Evolutionary conservation across 30 jellyfish, hydroid and myxozoan genomes (phyloP).

Genomic region (Phacellophora camtschatica): DNA sequence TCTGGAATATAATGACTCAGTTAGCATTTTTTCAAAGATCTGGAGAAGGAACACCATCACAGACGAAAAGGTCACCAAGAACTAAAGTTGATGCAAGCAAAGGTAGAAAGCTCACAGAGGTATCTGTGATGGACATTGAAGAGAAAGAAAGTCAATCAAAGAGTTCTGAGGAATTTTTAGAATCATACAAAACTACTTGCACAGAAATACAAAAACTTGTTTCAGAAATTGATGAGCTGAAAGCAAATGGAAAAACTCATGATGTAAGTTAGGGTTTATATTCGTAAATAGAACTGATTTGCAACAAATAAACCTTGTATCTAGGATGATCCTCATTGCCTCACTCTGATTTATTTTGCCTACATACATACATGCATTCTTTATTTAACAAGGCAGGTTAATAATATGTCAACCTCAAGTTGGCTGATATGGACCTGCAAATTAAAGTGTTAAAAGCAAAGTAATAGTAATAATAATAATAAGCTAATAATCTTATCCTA

Average conservation of each 20-base stretch:
- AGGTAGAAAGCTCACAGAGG: not conserved
- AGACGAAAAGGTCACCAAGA: not conserved
- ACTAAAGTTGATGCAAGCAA: not conserved
- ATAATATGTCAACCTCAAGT: not conserved
- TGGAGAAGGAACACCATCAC: not conserved
- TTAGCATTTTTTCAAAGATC: not conserved
- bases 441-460: no score
- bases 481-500: not conserved
- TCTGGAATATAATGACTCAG: no score
- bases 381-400: no score
- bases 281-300: no score
- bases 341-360: no score
- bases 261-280: slow-evolving; percentile 19
- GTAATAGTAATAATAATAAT: no score
- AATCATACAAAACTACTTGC: slow-evolving; percentile 37
- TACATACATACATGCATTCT: no score
- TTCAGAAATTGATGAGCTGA: slow-evolving; percentile 51
- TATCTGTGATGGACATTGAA: slow-evolving; percentile 61
- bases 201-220: slow-evolving; percentile 43
- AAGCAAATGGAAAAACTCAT: slow-evolving; percentile 12
- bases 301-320: no score
- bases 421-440: not conserved
- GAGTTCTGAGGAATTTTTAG: slow-evolving; percentile 49
- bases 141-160: slow-evolving; percentile 47
- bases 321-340: no score